phyloP scores from a whole-genome alignment of 1,140 invertebrate species.

The Wiebesia pumilae region DNA sequence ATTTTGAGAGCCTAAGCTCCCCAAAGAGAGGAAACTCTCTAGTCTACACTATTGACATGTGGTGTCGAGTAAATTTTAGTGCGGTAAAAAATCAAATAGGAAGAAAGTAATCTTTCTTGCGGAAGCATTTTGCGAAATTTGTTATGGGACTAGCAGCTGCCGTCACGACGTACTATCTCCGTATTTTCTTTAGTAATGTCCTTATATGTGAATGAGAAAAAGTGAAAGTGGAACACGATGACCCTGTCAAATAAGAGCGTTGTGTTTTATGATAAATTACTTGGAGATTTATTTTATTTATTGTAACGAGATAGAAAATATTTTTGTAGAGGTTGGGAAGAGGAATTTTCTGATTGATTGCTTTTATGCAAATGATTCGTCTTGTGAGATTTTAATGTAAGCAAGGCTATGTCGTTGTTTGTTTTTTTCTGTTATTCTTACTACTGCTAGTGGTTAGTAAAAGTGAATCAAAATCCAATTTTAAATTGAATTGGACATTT shows the following conservation, averaged over 20 bases:
- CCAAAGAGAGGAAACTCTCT: background rate
- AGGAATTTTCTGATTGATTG: slow-evolving; percentile 50
- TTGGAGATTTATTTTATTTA: slow-evolving; percentile 43
- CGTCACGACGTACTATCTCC: background rate
- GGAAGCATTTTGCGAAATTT: slow-evolving; percentile 48
- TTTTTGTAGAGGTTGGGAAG: background rate
- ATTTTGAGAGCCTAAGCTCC: background rate
- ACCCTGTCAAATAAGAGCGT: slow-evolving; percentile 16
- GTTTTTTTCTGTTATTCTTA: slow-evolving; percentile 4
- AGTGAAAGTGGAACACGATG: slow-evolving; percentile 18
- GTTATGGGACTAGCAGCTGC: background rate
- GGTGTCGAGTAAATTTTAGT: slow-evolving; percentile 18
- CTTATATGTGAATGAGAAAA: slow-evolving; percentile 4
- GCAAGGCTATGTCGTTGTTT: background rate
- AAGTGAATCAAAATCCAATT: slow-evolving; percentile 45
- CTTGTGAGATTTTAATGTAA: slow-evolving; percentile 33
- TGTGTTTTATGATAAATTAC: slow-evolving; percentile 45
- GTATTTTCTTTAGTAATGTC: background rate
- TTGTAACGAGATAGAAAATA: slow-evolving; percentile 21
- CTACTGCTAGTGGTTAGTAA: slow-evolving; percentile 5
- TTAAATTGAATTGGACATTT: background rate
- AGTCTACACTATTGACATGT: background rate
- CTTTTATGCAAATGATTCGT: slow-evolving; percentile 51
- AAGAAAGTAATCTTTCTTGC: slow-evolving; percentile 35
- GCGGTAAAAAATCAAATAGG: background rate